A percentile compares a stretch with the other conserved stretches of the same genome.
Evolutionary conservation across 2,113 vertebrate species (phyloP).

Genomic region (Leucosticte australis): DNA sequence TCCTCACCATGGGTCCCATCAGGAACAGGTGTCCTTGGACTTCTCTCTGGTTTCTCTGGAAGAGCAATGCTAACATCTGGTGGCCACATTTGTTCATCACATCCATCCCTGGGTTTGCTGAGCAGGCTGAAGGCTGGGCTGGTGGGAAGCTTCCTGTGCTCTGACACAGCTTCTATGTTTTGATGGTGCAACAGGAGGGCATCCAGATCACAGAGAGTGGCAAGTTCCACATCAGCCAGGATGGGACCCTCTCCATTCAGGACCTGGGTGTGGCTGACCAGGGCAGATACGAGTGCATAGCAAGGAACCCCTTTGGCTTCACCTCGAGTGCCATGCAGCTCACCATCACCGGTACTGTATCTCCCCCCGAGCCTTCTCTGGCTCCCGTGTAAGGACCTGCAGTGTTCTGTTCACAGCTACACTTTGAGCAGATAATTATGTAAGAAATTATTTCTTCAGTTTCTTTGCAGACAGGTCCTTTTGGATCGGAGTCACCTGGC

Average conservation of each 20-base stretch:
- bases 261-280: conserved; percentile 70
- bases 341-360: conserved; percentile 57
- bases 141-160: neutral
- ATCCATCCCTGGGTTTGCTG: neutral
- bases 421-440: neutral
- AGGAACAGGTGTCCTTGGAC: neutral
- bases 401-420: neutral
- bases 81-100: neutral
- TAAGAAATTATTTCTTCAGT: neutral
- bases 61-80: conserved; percentile 63
- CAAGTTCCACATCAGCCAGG: conserved; percentile 68
- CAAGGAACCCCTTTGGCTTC: conserved; percentile 70
- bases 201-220: conserved; percentile 75
- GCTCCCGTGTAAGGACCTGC: rapidly evolving
- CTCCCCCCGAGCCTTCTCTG: neutral
- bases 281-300: conserved; percentile 73
- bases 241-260: conserved; percentile 65
- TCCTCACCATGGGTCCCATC: neutral
- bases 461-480: neutral
- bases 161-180: neutral
- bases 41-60: neutral
- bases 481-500: rapidly evolving
- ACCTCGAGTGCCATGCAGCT: conserved; percentile 69
- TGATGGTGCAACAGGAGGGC: conserved; percentile 47
- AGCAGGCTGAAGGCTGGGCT: neutral